Base-by-base conservation (phyloP, 1,140 invertebrate species). In the Sarcophaga bullata region DNA sequence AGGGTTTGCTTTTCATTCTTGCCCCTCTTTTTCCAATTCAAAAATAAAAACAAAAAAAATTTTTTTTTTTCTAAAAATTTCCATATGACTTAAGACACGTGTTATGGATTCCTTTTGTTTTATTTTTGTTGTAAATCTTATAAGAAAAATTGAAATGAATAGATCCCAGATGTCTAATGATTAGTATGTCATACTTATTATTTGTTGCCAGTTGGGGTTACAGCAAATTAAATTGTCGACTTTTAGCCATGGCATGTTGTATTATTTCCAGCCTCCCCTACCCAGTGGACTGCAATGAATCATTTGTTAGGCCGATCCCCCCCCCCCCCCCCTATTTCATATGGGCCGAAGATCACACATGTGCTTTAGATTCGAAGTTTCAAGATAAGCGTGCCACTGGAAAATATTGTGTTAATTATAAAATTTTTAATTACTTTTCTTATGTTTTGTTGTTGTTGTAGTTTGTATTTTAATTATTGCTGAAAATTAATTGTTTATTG, bases 401-500 rank as follows among this genome's bases (percentile, higher is more conserved):
- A 13, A 68, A 68, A 68, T 68, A 25, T 68, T n/a, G 62, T 68
- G 62, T 68, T 68, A 68, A 68, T 68, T 68, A 68, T 68, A 68
- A 19, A 25, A 25, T 68, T 68, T 58, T 68, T 68, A 68, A 68
- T 68, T 68, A 68, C 15, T 58, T n/a, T 6, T 58, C n/a, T 58
- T 19, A 19, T 68, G 8, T 68, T 2, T 37, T 37, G 25, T 37
- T 37, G 4, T 37, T 37, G 25, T 37, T 37, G 25, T 1, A 2
- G 25, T 37, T 37, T 37, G 1, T 37, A 37, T 37, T 37, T 52
- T 19, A 68, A 68, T 19, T 68, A 25, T 25, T 68, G 17, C n/a
- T 25, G 62, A 68, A 68, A 68, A 68, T 68, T 68, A 68, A 68
- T 68, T 68, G 62, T 68, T 68, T 68, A 68, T 68, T 68, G 17